phyloP scores from a whole-genome alignment of 2,113 vertebrate genomes.

The Anseranas semipalmata region DNA sequence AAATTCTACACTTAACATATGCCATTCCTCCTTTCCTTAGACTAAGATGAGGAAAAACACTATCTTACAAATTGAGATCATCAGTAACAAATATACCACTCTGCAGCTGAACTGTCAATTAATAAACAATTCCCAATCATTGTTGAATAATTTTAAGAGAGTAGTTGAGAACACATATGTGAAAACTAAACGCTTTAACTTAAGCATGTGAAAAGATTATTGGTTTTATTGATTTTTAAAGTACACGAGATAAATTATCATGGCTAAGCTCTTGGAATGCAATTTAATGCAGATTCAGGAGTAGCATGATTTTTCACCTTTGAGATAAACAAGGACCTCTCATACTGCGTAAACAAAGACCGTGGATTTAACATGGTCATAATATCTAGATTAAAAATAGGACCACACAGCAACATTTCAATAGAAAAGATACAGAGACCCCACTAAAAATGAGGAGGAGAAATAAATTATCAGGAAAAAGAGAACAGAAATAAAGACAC shows the following conservation, averaged over 20 bases:
- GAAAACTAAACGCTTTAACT: not conserved
- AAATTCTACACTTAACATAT: not conserved
- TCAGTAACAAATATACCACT: not conserved
- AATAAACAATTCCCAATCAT: not conserved
- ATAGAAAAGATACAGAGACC: not conserved
- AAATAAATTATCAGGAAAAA: not conserved
- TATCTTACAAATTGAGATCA: not conserved
- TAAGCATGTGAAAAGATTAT: not conserved
- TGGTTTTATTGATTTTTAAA: not conserved
- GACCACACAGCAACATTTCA: not conserved
- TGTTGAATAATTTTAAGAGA: not conserved
- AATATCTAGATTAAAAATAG: not conserved
- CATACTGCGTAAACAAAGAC: not conserved
- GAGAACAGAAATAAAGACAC: not conserved
- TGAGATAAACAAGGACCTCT: not conserved
- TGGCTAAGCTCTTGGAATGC: not conserved
- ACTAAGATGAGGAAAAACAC: not conserved
- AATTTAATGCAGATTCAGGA: not conserved
- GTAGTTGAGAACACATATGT: not conserved
- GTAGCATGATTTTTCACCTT: not conserved
- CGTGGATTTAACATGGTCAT: not conserved
- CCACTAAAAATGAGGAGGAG: not conserved
- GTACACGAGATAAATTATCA: not conserved
- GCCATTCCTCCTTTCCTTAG: not conserved
- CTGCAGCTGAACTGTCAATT: not conserved